Base-by-base conservation (phyloP, 2,797 vertebrate genomes). In the Hipposideros larvatus region DNA sequence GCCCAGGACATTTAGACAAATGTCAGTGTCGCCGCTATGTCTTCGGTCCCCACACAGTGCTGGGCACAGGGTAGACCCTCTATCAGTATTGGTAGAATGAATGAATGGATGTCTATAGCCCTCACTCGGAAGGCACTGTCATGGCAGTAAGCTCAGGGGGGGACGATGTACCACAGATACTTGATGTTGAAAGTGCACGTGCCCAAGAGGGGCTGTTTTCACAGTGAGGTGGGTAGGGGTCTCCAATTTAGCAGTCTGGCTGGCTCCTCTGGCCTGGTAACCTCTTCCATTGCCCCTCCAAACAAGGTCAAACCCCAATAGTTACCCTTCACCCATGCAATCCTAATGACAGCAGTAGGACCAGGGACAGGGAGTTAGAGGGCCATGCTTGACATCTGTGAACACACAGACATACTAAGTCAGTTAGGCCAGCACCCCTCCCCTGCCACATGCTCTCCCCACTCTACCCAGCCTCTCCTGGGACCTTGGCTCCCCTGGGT, bases 121-220 rank as follows among this genome's bases (percentile, higher is more conserved):
- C 43, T 11, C 8, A 0, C 4, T 66, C 61, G 57, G 57, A 28
- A 57, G 74, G 24, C 41, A n/a, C 46, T 19, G 51, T 2, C 41
- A 0, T 0, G n/a, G n/a, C 21, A 0, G 3, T 10, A n/a, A 71
- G n/a, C 48, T 70, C 46, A 3, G 37, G n/a, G 37, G n/a, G 48
- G 71, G 74, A 19, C 19, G 18, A 51, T 2, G 5, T 14, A 13
- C 22, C 1, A 4, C 41, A 26, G 34, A 43, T 0, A 6, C 19
- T 18, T 31, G 22, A 24, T 21, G 11, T 3, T 5, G 1, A 61
- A 37, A 31, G 14, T 7, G 5, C 18, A 8, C 7, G 0, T 11
- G 41, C 28, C 53, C n/a, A 5, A 4, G 10, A 71, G 34, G 46
- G 22, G 19, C 41, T 65, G 2, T 10, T 57, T 61, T 55, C 46